Base-by-base conservation (phyloP, 2,797 vertebrate genomes). In the Phylloscopus collybita region DNA sequence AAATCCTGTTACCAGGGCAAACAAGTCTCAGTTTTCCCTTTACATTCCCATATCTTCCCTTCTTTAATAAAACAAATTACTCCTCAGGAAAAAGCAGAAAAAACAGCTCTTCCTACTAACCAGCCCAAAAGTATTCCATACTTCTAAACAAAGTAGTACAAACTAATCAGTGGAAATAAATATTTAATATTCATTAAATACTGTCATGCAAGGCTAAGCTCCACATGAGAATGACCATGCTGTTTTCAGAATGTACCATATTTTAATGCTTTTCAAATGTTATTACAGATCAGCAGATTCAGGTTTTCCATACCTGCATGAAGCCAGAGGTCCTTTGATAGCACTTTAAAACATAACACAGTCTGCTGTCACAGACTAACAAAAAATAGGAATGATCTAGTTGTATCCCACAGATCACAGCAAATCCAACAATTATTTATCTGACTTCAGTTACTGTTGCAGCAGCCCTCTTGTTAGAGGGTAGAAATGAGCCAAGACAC, bases 191-290 rank as follows among this genome's bases (percentile, higher is more conserved):
- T 42, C 14, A 53, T 53, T 53, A 53, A 19, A 53, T 53, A 53
- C 4, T 29, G 42, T 30, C 29, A 50, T 40, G 6, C 29, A 67
- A 72, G 16, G 18, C 10, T 32, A 88, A 92, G 25, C 8, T 66
- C 49, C 47, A 67, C 26, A 56, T 44, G 15, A 42, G 13, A 74
- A 85, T 2, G 2, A 19, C 8, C 9, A 32, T 0, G 0, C 26
- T 81, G 32, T 45, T 50, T 60, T 78, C 57, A 80, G 57, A 94
- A 40, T 10, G 30, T 5, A 12, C 32, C 9, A 7, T 7, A 64
- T 80, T 70, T 67, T 36, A 61, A 47, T 11, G 6, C 6, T 80
- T 87, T 73, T 44, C 20, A 79, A 50, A 42, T 71, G 64, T 87
- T 80, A 32, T 42, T 80, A 53, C 20, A 69, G 27, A 69, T 49